Evolutionary conservation across 2,888 invertebrate genomes (phyloP).

Genomic region (Epistrophe eligans): DNA sequence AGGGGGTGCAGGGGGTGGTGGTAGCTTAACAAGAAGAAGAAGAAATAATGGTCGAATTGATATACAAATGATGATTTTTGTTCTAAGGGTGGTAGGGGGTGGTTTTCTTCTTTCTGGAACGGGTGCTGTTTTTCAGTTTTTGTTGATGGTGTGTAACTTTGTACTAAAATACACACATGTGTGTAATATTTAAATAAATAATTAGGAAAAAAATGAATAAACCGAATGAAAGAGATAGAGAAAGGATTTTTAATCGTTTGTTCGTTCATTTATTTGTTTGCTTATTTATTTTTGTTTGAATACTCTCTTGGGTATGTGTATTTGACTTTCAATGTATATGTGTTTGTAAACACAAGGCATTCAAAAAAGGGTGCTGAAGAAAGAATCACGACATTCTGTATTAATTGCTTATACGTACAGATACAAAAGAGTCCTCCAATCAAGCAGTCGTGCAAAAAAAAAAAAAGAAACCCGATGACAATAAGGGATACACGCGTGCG

Average conservation of each 20-base stretch:
- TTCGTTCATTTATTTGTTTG: conserved; percentile 76
- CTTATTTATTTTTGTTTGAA: conserved; percentile 74
- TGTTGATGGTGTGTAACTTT: conserved; percentile 70
- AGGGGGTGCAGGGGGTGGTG: not conserved
- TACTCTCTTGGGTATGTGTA: conserved; percentile 39
- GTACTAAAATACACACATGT: conserved; percentile 63
- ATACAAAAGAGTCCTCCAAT: conserved; percentile 76
- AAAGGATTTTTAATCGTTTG: conserved; percentile 76
- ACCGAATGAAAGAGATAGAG: conserved; percentile 70
- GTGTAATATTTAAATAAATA: conserved; percentile 76
- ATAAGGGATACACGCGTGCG: conserved; percentile 70
- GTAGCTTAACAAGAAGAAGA: conserved; percentile 50
- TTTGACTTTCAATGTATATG: conserved; percentile 24
- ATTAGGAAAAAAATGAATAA: conserved; percentile 64
- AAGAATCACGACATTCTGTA: conserved; percentile 76
- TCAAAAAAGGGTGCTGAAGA: conserved; percentile 75
- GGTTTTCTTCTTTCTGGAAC: conserved; percentile 17
- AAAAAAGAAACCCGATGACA: conserved; percentile 59
- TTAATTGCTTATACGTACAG: conserved; percentile 76
- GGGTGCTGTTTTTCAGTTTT: conserved; percentile 52
- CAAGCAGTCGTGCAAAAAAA: conserved; percentile 76
- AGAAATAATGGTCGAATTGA: conserved; percentile 76
- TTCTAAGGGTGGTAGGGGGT: conserved; percentile 48
- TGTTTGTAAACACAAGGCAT: conserved; percentile 51
- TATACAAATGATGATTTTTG: conserved; percentile 76